Percentiles rank a stretch among this genome's conserved stretches.
Conservation (phyloP, 2,888 invertebrate species). For the Cordilura impudica region DNA sequence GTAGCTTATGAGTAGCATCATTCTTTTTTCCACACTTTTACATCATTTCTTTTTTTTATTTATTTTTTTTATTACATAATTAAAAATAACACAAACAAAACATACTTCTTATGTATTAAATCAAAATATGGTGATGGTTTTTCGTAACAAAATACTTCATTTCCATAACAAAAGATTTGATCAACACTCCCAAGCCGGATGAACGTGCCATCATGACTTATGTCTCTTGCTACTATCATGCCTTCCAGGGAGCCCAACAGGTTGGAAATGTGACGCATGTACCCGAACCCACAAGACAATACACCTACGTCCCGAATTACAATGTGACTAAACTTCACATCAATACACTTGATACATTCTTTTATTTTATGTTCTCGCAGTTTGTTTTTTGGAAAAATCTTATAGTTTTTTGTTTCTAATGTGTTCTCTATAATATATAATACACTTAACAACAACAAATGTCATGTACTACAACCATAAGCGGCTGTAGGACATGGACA, state of each 20-base stretch:
- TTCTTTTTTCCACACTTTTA: slow-evolving; percentile 38
- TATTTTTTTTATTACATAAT: slow-evolving; percentile 41
- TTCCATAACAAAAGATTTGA: slow-evolving; percentile 88
- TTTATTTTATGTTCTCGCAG: slow-evolving; percentile 70
- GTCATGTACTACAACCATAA: background rate
- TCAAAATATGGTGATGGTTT: slow-evolving; percentile 47
- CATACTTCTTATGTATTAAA: slow-evolving; percentile 24
- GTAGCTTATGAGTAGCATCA: slow-evolving; percentile 37
- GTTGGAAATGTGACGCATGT: slow-evolving; percentile 81
- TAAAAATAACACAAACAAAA: slow-evolving; percentile 27
- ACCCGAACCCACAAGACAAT: slow-evolving; percentile 78
- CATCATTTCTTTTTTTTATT: slow-evolving; percentile 53
- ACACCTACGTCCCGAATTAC: slow-evolving; percentile 78
- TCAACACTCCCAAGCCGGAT: slow-evolving; percentile 99
- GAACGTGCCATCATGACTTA: slow-evolving; percentile 99
- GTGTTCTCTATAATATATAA: slow-evolving; percentile 7
- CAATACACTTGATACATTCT: slow-evolving; percentile 75
- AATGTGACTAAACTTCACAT: slow-evolving; percentile 79
- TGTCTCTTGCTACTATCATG: slow-evolving; percentile 99
- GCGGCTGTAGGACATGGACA: background rate
- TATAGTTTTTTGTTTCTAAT: background rate
- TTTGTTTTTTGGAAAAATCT: slow-evolving; percentile 72
- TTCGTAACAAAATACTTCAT: slow-evolving; percentile 11
- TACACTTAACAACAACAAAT: background rate
- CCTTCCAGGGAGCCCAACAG: slow-evolving; percentile 99